Evolutionary conservation across 2,113 vertebrate genomes (phyloP).

Genomic region (Theristicus caerulescens): DNA sequence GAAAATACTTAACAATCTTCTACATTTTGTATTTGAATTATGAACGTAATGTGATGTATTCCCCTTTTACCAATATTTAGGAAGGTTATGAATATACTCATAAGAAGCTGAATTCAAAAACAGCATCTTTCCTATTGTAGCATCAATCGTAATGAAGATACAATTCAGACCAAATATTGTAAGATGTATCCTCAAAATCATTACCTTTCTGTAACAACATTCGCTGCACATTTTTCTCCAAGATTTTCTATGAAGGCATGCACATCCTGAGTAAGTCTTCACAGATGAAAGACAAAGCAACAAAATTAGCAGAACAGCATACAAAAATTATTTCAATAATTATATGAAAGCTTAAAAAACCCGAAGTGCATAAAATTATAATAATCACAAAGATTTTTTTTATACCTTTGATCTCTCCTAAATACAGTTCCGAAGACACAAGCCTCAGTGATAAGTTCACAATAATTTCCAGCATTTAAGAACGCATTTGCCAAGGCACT

Average conservation of each 20-base stretch:
- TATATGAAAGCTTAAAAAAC: not conserved
- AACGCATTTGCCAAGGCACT: constrained; percentile 52
- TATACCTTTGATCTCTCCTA: constrained; percentile 91
- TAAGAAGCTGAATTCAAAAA: not conserved
- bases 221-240: constrained; percentile 82
- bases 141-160: not conserved
- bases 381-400: not conserved
- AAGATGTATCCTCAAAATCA: not conserved
- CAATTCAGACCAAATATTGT: not conserved
- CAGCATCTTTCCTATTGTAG: not conserved
- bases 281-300: constrained; percentile 24
- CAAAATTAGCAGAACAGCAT: not conserved
- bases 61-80: not conserved
- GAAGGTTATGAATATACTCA: not conserved
- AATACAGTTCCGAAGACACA: constrained; percentile 90
- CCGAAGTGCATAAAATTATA: not conserved
- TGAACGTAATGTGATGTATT: not conserved
- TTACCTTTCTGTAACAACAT: constrained; percentile 79
- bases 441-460: constrained; percentile 83
- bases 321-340: not conserved
- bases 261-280: constrained; percentile 88
- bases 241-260: constrained; percentile 87
- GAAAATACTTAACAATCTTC: not conserved
- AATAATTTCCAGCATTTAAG: constrained; percentile 77
- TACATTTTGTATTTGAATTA: not conserved